phyloP scores from a whole-genome alignment of 2,797 vertebrate species.

The Erpetoichthys calabaricus region DNA sequence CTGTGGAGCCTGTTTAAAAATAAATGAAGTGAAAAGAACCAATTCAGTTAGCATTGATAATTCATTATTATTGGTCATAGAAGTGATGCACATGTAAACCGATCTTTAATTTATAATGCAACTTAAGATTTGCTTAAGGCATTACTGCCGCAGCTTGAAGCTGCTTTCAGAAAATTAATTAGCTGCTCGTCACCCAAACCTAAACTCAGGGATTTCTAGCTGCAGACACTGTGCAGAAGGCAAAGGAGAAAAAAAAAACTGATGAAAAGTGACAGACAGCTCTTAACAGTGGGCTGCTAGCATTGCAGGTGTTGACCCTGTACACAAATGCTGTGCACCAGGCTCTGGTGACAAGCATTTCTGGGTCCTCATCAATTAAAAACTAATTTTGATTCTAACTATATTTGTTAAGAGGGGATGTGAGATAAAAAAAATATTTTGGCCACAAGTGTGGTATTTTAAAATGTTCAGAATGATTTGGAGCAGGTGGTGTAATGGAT shows the following conservation, averaged over 20 bases:
- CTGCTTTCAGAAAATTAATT: conserved; percentile 44
- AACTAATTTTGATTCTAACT: conserved; percentile 2
- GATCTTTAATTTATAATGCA: conserved; percentile 58
- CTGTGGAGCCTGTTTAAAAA: conserved; percentile 44
- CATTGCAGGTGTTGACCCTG: conserved; percentile 16
- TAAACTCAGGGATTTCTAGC: conserved; percentile 38
- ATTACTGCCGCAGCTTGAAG: conserved; percentile 42
- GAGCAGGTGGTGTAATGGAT: conserved; percentile 14
- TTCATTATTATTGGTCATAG: conserved; percentile 55
- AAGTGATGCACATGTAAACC: conserved; percentile 47
- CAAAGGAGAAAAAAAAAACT: conserved; percentile 4
- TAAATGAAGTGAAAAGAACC: conserved; percentile 52
- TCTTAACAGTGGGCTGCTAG: conserved; percentile 6
- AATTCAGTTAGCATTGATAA: conserved; percentile 47
- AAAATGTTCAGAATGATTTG: not conserved
- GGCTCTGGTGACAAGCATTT: conserved; percentile 4
- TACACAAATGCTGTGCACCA: conserved; percentile 10
- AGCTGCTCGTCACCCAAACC: conserved; percentile 55
- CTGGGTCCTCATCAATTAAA: conserved; percentile 12
- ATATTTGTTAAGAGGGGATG: conserved; percentile 7
- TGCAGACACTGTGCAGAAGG: conserved; percentile 11
- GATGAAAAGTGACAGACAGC: conserved; percentile 19
- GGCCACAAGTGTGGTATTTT: not conserved
- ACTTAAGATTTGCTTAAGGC: conserved; percentile 45
- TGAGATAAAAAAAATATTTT: not conserved